Evolutionary conservation across 2,888 invertebrate species (phyloP).

Genomic region (Alviniconcha strummeri): DNA sequence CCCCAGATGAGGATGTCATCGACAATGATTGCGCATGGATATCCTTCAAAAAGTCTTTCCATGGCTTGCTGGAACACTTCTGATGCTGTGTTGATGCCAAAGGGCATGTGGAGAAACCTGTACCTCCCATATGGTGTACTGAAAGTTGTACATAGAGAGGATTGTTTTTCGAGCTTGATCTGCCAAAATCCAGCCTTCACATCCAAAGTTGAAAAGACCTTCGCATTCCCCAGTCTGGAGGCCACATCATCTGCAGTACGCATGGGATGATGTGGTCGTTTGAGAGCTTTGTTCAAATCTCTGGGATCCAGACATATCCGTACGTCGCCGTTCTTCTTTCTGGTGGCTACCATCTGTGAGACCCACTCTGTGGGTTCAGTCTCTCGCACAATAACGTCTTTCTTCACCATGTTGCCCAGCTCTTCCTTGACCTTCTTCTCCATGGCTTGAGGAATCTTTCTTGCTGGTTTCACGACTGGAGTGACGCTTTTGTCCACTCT

Average conservation of each 20-base stretch:
- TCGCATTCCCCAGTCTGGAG: slow-evolving; percentile 33
- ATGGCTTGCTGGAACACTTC: slow-evolving; percentile 41
- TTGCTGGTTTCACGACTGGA: slow-evolving; percentile 36
- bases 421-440: slow-evolving; percentile 30
- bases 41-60: slow-evolving; percentile 34
- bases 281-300: slow-evolving; percentile 39
- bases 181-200: slow-evolving; percentile 45
- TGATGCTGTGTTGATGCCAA: slow-evolving; percentile 35
- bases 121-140: slow-evolving; percentile 42
- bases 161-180: slow-evolving; percentile 35
- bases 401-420: slow-evolving; percentile 33
- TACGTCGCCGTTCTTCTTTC: slow-evolving; percentile 27
- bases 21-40: slow-evolving; percentile 32
- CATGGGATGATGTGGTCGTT: slow-evolving; percentile 36
- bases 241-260: slow-evolving; percentile 44
- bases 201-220: slow-evolving; percentile 43
- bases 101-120: slow-evolving; percentile 35
- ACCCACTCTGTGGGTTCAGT: slow-evolving; percentile 37
- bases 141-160: slow-evolving; percentile 37
- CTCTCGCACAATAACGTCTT: slow-evolving; percentile 32
- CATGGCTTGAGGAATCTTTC: slow-evolving; percentile 29
- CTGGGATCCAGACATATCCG: slow-evolving; percentile 42
- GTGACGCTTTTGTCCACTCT: neutral
- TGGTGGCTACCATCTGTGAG: slow-evolving; percentile 26
- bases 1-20: slow-evolving; percentile 34